phyloP scores from a whole-genome alignment of 2,797 vertebrate genomes.

The Tokudaia tokunoshimensis region DNA sequence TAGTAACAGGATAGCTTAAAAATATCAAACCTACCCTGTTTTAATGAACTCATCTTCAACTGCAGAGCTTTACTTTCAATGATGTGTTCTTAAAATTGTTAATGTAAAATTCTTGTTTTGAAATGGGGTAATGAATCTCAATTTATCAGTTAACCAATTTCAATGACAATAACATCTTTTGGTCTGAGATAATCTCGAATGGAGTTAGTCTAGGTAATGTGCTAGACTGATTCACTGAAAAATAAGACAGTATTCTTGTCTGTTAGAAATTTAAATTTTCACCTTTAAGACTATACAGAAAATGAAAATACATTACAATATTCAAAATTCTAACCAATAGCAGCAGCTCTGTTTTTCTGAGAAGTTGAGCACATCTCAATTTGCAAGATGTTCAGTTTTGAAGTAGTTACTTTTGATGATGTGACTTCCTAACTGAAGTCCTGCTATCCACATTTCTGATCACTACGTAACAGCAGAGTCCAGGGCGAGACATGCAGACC shows the following conservation, averaged over 20 bases:
- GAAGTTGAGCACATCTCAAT: neutral
- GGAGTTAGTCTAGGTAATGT: neutral
- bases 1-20: neutral
- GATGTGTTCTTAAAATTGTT: conserved; percentile 41
- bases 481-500: neutral
- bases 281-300: neutral
- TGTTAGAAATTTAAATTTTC: conserved; percentile 33
- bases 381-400: conserved; percentile 8
- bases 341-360: conserved; percentile 17
- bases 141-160: neutral
- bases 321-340: neutral
- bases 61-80: conserved; percentile 25
- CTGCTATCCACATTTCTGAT: neutral
- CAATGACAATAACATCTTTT: conserved; percentile 54
- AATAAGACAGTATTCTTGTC: neutral
- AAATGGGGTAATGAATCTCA: conserved; percentile 32
- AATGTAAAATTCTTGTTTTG: conserved; percentile 47
- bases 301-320: neutral
- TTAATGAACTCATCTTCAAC: neutral
- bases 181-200: conserved; percentile 28
- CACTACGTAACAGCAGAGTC: no score
- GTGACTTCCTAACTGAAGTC: conserved; percentile 23
- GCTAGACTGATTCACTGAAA: neutral
- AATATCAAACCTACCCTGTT: neutral
- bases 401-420: conserved; percentile 29